Evolutionary conservation across 64 coral and sea anemone species (phyloP), one percentile per base, ranked within the genome.

Genomic region (Montipora cactus): DNA sequence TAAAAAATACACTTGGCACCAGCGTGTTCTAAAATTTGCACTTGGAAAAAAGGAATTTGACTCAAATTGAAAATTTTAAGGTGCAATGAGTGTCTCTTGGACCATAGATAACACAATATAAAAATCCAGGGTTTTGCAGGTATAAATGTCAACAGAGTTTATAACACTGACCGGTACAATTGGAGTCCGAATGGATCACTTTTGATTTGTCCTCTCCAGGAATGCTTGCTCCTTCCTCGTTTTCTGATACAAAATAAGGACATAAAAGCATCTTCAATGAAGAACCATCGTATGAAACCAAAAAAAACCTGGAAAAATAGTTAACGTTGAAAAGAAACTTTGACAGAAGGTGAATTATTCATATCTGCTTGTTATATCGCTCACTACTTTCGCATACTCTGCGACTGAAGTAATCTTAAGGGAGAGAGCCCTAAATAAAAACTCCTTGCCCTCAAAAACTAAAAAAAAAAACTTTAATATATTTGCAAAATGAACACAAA

Each of bases 361-460:
- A 86, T 71, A 16, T 50, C 37, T 23, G 64, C 18, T n/a, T 49
- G 82, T 86, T 45, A 86, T 20, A 71, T 71, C 82, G 37, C 37
- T 11, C 7, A 86, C 81, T 84, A 84, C 82, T 86, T 86, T 86
- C n/a, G 82, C 82, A 86, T 86, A 86, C 64, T 86, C 82, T 20
- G 28, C 16, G 7, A 86, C 82, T 86, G 62, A 86, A 86, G 82
- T 86, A 86, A 86, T 86, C 64, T 49, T 44, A 13, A 11, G 8
- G 45, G 8, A 14, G 9, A 71, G 49, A 85, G 20, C 51, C 20
- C 2, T 1, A 22, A 81, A 81, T 12, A 12, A 81, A 14, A 49
- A 22, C 7, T 19, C 19, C 46, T 5, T 16, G 44, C 12, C 12
- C 8, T 13, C 28, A 47, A 77, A 77, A n/a, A 11, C 1, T 16